These are phyloP conservation scores for Netelia fuscicornis DNA, from an alignment of 2,888 invertebrate genomes.

Conservation along the genomic window DNA sequence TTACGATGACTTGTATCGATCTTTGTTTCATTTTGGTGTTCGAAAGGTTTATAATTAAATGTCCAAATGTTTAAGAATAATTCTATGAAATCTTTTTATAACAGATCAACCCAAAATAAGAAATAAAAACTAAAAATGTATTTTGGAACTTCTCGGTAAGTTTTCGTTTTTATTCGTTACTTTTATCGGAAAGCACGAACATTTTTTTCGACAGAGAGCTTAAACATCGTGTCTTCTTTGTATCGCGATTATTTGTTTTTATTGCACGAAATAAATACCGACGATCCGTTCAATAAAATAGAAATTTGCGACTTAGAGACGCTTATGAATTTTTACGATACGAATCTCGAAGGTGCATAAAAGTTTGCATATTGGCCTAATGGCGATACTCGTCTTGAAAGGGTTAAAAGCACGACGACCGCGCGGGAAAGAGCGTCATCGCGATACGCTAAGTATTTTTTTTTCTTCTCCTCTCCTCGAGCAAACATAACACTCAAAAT, in stretches of 20 bases:
- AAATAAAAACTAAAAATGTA: too few species aligned
- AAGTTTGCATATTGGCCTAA: conserved; percentile 9
- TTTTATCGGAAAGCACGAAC: too few species aligned
- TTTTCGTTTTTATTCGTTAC: too few species aligned
- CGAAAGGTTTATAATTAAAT: too few species aligned
- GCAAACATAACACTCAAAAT: conserved; percentile 1
- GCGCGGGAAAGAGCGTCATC: not conserved
- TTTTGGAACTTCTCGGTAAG: too few species aligned
- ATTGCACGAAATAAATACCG: too few species aligned
- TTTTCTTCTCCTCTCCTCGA: conserved; percentile 1
- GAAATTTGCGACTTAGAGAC: conserved; percentile 6
- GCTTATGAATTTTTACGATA: conserved; percentile 27
- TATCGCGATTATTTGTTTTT: too few species aligned
- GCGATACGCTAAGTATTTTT: conserved; percentile 6
- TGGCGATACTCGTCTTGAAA: conserved; percentile 28
- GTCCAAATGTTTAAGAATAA: too few species aligned
- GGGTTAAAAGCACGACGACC: conserved; percentile 2
- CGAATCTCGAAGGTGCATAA: conserved; percentile 12
- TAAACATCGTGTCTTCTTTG: too few species aligned
- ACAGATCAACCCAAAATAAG: too few species aligned
- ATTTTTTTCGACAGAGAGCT: too few species aligned
- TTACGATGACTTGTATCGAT: conserved; percentile 51
- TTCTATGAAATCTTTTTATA: too few species aligned
- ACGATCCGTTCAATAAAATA: conserved; percentile 6
- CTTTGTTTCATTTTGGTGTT: conserved; percentile 23